Evolutionary conservation across 2,888 invertebrate genomes (phyloP), one percentile per base, ranked within the genome.

Genomic region (Melanargia galathea): DNA sequence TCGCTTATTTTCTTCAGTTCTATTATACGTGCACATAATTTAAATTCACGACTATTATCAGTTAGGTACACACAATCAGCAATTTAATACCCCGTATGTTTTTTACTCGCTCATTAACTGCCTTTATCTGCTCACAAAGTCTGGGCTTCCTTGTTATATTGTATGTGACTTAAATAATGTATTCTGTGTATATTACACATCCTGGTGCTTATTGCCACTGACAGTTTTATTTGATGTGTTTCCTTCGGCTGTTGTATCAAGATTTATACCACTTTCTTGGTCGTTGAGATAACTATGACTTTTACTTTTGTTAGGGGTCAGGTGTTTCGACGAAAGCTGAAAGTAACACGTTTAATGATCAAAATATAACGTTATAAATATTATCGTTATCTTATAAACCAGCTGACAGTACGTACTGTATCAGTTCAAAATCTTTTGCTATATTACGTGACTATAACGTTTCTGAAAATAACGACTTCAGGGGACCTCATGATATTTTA

Each of bases 221-320:
- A 75, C 69, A 73, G 69, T 74, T 76, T 77, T 75, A 78, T 76
- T 48, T 77, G 55, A 76, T 75, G 69, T 76, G 62, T 66, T 64
- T 74, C 64, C 66, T 75, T 71, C 63, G 57, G 76, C 81, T 80
- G 76, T 79, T 81, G 52, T 78, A 81, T 82, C 82, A 81, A 81
- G 78, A 75, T 76, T 77, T 70, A 75, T 70, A 64, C 60, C 64
- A 67, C 71, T 76, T 76, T 77, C 73, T 63, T 77, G 65, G 61
- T 59, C 49, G 49, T 59, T 46, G 46, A 45, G 57, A 57, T 51
- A 56, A 75, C 30, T 33, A 57, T 58, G 33, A 63, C 75, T 79
- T 78, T 81, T 77, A 76, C 75, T 78, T 79, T 79, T 73, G 64
- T 71, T 63, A 67, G 68, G 63, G 69, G 72, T 73, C 71, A 74